Evolutionary conservation across 2,113 vertebrate species (phyloP).

Genomic region (Leptocoma aspasia): DNA sequence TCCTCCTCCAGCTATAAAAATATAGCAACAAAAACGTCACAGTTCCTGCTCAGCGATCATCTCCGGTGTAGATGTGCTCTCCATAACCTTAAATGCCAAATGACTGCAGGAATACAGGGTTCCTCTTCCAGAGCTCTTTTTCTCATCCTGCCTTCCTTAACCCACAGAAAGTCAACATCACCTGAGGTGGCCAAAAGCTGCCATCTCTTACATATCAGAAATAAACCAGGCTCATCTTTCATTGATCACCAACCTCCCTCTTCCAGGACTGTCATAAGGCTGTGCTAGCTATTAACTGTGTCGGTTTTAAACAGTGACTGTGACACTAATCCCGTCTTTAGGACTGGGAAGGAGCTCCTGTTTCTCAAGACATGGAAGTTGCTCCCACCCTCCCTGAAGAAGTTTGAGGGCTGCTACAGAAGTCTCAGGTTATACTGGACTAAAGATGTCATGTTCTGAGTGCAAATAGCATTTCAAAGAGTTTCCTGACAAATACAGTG

Average conservation of each 20-base stretch:
- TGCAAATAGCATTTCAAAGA: neutral
- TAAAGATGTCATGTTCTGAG: neutral
- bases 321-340: neutral
- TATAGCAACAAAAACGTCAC: neutral
- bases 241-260: neutral
- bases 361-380: neutral
- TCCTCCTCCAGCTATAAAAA: neutral
- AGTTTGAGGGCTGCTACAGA: neutral
- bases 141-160: neutral
- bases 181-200: neutral
- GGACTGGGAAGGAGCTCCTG: neutral
- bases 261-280: neutral
- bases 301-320: neutral
- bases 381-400: neutral
- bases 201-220: neutral
- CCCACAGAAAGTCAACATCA: neutral
- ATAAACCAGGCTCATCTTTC: neutral
- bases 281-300: neutral
- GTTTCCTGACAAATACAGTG: neutral
- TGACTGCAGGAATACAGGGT: neutral
- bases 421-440: neutral
- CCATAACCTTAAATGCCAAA: neutral
- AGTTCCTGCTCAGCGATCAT: neutral
- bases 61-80: neutral
- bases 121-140: neutral